A percentile compares a stretch with the other conserved stretches of the same genome.
Evolutionary conservation across 2,113 vertebrate species (phyloP).

Genomic region (Oncorhynchus nerka): DNA sequence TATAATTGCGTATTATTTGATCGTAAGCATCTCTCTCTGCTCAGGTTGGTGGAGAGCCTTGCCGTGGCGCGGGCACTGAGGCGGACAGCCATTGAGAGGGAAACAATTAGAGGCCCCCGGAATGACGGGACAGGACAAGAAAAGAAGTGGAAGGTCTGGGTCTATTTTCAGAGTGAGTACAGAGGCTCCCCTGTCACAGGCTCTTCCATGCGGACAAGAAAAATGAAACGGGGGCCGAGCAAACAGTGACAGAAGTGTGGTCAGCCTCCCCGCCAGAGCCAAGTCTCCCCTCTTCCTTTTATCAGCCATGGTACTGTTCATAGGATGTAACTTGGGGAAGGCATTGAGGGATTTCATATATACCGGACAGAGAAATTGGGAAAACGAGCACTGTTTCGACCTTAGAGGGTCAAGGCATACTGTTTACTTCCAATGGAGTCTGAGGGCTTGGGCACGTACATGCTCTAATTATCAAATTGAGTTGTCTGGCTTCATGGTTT

Average conservation of each 20-base stretch:
- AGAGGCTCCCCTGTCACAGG: not conserved
- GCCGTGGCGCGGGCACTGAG: not conserved
- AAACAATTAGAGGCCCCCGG: constrained; percentile 1
- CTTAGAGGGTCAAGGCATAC: not conserved
- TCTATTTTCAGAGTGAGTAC: constrained; percentile 6
- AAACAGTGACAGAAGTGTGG: not conserved
- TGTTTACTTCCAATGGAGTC: constrained; percentile 19
- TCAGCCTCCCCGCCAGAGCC: no score
- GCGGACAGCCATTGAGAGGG: not conserved
- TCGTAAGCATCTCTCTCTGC: not conserved
- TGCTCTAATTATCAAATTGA: constrained; percentile 32
- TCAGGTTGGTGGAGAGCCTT: not conserved
- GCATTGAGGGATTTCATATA: not conserved
- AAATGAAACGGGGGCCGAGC: not conserved
- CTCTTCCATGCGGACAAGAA: not conserved
- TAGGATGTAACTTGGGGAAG: not conserved
- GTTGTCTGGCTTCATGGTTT: constrained; percentile 25
- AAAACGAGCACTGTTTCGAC: not conserved
- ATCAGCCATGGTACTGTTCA: no score
- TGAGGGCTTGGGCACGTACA: constrained; percentile 7
- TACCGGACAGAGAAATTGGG: not conserved
- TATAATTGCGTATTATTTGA: not conserved
- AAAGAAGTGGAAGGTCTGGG: not conserved
- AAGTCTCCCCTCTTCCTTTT: no score
- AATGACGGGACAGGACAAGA: not conserved